These are phyloP conservation scores for Salvelinus alpinus DNA, from an alignment of 2,113 vertebrate species.

Conservation along the genomic window DNA sequence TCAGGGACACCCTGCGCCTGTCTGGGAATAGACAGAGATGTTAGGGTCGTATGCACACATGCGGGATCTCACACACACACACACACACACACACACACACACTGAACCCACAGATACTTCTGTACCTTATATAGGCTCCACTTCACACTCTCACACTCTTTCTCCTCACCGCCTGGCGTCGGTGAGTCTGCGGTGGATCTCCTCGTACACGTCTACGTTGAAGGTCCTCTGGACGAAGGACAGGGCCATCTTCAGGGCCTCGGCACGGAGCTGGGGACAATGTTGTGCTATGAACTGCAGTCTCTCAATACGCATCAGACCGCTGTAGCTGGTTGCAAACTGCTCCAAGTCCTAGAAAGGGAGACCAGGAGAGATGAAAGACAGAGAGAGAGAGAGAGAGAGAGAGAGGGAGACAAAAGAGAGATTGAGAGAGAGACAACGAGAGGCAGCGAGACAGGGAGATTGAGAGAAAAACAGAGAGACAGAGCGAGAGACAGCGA, in stretches of 20 bases:
- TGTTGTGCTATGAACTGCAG: slow-evolving; percentile 97
- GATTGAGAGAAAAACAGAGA: too few relatives aligned
- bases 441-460: too few relatives aligned
- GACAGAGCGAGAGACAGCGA: too few relatives aligned
- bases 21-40: slow-evolving; percentile 61
- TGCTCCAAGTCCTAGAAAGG: slow-evolving; percentile 90
- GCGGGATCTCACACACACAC: not conserved
- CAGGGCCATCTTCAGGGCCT: slow-evolving; percentile 96
- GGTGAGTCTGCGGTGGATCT: slow-evolving; percentile 92
- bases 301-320: slow-evolving; percentile 93
- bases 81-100: not conserved
- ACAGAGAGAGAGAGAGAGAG: too few relatives aligned
- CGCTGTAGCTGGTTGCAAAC: slow-evolving; percentile 93
- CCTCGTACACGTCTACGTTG: slow-evolving; percentile 96
- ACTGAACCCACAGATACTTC: too few relatives aligned
- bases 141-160: not conserved
- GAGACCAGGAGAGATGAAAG: not conserved
- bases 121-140: too few relatives aligned
- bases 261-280: slow-evolving; percentile 90
- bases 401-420: too few relatives aligned
- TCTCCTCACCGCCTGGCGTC: slow-evolving; percentile 86
- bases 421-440: too few relatives aligned
- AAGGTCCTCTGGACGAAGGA: slow-evolving; percentile 97
- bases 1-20: slow-evolving; percentile 88
- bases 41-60: not conserved